Evolutionary conservation across 2,888 invertebrate species (phyloP), one percentile per base, ranked within the genome.

Genomic region (Anagyrus pseudococci): DNA sequence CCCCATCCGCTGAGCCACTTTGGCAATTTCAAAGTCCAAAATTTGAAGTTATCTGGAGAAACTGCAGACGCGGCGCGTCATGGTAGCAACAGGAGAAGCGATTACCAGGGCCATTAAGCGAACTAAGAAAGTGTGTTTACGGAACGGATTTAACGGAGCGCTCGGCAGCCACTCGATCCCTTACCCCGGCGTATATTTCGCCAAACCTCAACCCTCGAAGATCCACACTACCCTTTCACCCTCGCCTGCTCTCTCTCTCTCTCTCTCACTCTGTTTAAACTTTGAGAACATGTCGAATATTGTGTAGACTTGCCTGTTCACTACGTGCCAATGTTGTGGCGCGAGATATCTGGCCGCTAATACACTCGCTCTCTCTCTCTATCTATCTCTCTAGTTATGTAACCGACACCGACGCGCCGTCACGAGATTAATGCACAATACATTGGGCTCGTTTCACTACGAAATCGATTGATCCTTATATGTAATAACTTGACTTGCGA

Each of bases 281-380:
- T 66, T 66, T 62, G 57, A 62, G 48, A 66, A 68, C 67, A 67
- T 65, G 67, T 69, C 67, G 67, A 70, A 69, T 68, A 71, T 67
- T 69, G 64, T 68, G 67, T 70, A 71, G 70, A 70, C 68, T 68
- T 70, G 70, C 70, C 72, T 72, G 70, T 69, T 63, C 61, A 69
- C 71, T 69, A 69, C 69, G 69, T 69, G 69, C 69, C 70, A 70
- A 71, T 55, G 69, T 70, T 71, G 67, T 68, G 68, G 70, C 66
- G 67, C 70, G 68, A 68, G 67, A 68, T 29, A 29, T 69, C 66
- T 68, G 69, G 66, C 66, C 70, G 69, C 69, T 69, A 68, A 71
- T 70, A 72, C 69, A 71, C 69, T 70, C 68, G 71, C 71, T 37
- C 33, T 8, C 33, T 37, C 33, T 37, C 33, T 8, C 33, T 37